Evolutionary conservation across 2,888 invertebrate species (phyloP).

Genomic region (Andricus curvator): DNA sequence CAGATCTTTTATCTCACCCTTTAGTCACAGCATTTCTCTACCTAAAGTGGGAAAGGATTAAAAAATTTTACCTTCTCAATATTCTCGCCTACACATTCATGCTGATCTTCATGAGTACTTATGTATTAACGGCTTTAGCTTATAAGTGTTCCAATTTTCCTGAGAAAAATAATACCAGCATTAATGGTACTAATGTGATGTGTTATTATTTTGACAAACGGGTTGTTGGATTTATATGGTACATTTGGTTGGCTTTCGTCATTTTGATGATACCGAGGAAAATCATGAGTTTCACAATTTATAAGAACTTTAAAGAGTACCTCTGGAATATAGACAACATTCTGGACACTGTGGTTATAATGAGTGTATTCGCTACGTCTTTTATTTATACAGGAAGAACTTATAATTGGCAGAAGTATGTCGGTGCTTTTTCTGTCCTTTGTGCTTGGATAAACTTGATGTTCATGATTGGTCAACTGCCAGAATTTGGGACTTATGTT

Average conservation of each 20-base stretch:
- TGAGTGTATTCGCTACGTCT: constrained; percentile 73
- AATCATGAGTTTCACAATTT: constrained; percentile 70
- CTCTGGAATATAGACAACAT: constrained; percentile 76
- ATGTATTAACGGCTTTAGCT: constrained; percentile 72
- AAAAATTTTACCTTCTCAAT: constrained; percentile 76
- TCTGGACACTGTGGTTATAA: constrained; percentile 71
- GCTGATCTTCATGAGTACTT: constrained; percentile 73
- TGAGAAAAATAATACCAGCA: constrained; percentile 71
- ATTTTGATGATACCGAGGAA: constrained; percentile 75
- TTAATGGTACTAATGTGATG: constrained; percentile 66
- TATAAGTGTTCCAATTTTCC: constrained; percentile 48
- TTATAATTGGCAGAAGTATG: constrained; percentile 76
- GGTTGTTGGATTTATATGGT: constrained; percentile 73
- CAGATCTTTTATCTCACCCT: constrained; percentile 78
- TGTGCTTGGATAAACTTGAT: constrained; percentile 78
- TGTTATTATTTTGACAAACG: constrained; percentile 68
- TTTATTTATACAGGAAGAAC: constrained; percentile 73
- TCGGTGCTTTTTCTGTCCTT: constrained; percentile 76
- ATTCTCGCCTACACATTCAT: constrained; percentile 73
- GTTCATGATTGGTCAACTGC: constrained; percentile 78
- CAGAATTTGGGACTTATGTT: constrained; percentile 79
- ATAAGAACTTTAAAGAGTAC: constrained; percentile 73
- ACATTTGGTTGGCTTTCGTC: constrained; percentile 68
- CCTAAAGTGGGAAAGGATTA: constrained; percentile 79
- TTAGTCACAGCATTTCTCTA: constrained; percentile 79